phyloP scores from a whole-genome alignment of 2,113 vertebrate species.

The Felis chaus region DNA sequence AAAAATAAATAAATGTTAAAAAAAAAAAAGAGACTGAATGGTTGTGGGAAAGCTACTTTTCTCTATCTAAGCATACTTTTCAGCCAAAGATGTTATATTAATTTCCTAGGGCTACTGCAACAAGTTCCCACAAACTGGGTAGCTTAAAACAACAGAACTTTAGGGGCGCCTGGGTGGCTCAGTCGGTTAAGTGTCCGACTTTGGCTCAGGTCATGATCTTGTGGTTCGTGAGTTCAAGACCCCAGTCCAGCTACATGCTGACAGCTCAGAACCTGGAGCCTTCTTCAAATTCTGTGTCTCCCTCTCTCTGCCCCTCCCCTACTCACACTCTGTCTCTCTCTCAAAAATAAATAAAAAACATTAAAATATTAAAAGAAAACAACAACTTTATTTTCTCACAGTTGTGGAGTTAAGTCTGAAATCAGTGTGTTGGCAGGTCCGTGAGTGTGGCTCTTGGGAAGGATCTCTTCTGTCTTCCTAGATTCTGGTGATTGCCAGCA shows the following conservation, averaged over 20 bases:
- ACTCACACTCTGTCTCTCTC: too few relatives aligned
- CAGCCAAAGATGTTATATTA: not conserved
- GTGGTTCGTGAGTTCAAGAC: too few relatives aligned
- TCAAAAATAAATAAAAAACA: too few relatives aligned
- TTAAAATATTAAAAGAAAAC: too few relatives aligned
- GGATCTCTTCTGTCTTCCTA: not conserved
- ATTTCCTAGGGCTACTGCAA: not conserved
- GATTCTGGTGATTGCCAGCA: not conserved
- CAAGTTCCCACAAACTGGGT: not conserved
- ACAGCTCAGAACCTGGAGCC: too few relatives aligned
- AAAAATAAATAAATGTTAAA: too few relatives aligned
- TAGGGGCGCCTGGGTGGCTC: too few relatives aligned
- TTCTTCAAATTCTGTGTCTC: too few relatives aligned
- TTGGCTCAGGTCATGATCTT: too few relatives aligned
- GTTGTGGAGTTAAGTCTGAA: not conserved
- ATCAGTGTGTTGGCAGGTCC: not conserved
- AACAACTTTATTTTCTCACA: not conserved
- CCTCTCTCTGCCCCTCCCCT: too few relatives aligned
- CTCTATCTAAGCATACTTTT: not conserved
- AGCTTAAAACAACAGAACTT: not conserved
- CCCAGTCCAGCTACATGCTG: too few relatives aligned
- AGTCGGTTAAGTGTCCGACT: too few relatives aligned
- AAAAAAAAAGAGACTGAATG: not conserved
- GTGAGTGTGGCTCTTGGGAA: not conserved
- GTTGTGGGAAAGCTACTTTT: not conserved